Evolutionary conservation across 2,888 invertebrate genomes (phyloP), one percentile per base, ranked within the genome.

Genomic region (Microctonus hyperodae): DNA sequence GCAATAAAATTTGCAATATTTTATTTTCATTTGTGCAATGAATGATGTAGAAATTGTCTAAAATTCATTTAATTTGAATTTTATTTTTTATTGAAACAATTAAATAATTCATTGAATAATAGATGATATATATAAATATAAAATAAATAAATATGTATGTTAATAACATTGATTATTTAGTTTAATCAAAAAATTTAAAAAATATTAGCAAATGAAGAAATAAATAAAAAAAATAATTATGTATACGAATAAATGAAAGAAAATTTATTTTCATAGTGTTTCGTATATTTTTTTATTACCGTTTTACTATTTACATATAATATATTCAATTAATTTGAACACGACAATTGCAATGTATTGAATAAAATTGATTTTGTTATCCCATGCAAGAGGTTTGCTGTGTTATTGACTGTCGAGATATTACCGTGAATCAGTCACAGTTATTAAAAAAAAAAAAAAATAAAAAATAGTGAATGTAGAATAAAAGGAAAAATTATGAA

Each of bases 401-500:
- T n/a, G 23, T 53, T 62, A 62, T 51, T 62, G 62, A 25, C 62
- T 22, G 53, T 62, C 40, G 62, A 53, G 51, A 62, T 53, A 20
- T 33, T 62, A 62, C 53, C 62, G 16, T 33, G 9, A 51, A 62
- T 33, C 53, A 23, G 51, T 55, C 31, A 55, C 13, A 25, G 7
- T 4, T 44, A 16, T 44, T 44, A 0, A n/a, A n/a, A n/a, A n/a
- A n/a, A n/a, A n/a, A n/a, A n/a, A n/a, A n/a, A n/a, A n/a, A n/a
- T n/a, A n/a, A n/a, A n/a, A n/a, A n/a, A n/a, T n/a, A n/a, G n/a
- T n/a, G n/a, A n/a, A n/a, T n/a, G n/a, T n/a, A n/a, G n/a, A n/a
- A n/a, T n/a, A n/a, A n/a, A n/a, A n/a, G n/a, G n/a, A n/a, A n/a
- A n/a, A n/a, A n/a, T n/a, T n/a, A n/a, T n/a, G n/a, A n/a, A n/a